phyloP scores from a whole-genome alignment of 2,797 vertebrate genomes.

The Thunnus albacares region DNA sequence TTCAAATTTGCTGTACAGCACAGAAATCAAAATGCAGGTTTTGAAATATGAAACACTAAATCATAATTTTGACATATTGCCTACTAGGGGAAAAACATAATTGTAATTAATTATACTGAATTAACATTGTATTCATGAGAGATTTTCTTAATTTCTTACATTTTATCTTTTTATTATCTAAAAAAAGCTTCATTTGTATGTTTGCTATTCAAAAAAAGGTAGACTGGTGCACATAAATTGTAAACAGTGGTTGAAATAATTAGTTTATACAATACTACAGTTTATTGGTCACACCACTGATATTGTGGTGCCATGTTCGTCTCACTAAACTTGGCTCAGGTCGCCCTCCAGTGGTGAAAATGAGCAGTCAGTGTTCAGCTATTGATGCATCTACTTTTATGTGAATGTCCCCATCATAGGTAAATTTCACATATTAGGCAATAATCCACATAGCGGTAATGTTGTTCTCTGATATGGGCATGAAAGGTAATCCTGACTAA shows the following conservation, averaged over 20 bases:
- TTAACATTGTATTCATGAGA: not conserved
- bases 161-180: not conserved
- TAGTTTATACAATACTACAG: not conserved
- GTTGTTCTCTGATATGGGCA: not conserved
- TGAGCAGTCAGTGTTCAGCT: not conserved
- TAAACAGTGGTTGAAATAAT: not conserved
- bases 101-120: not conserved
- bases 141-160: not conserved
- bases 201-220: not conserved
- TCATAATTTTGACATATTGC: not conserved
- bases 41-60: not conserved
- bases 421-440: not conserved
- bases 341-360: slow-evolving; percentile 57
- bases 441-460: not conserved
- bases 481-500: not conserved
- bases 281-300: not conserved
- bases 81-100: too few species aligned
- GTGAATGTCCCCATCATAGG: not conserved
- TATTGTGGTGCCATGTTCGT: not conserved
- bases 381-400: not conserved
- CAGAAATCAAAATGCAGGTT: too few species aligned
- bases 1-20: too few species aligned
- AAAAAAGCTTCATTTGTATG: too few species aligned
- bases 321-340: not conserved
- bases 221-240: not conserved